These are phyloP conservation scores for Naja naja DNA, from an alignment of 2,113 vertebrate species.

Conservation along the genomic window DNA sequence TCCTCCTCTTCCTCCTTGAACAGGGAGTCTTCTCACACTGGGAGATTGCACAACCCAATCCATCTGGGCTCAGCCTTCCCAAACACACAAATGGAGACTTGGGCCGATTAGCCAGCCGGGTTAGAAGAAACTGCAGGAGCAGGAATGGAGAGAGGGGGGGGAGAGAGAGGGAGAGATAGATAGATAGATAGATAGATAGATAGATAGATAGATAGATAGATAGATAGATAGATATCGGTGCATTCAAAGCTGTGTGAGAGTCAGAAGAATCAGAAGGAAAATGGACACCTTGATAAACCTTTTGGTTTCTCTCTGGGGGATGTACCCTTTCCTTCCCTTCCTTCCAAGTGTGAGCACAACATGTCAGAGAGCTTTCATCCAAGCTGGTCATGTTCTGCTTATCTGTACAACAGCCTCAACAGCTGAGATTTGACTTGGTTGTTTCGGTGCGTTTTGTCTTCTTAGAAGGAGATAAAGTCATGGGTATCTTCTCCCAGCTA, in stretches of 20 bases:
- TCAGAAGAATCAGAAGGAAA: neutral
- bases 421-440: neutral
- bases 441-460: neutral
- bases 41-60: neutral
- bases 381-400: neutral
- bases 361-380: neutral
- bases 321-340: neutral
- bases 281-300: neutral
- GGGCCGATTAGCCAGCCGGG: neutral
- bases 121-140: neutral
- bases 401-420: neutral
- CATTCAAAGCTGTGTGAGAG: neutral
- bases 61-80: no score
- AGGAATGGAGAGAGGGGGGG: neutral
- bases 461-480: neutral
- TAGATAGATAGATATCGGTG: neutral
- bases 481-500: slow-evolving; percentile 47
- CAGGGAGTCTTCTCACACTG: neutral
- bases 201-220: neutral
- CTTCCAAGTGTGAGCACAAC: neutral
- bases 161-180: no score
- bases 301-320: neutral
- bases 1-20: neutral
- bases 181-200: neutral
- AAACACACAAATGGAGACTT: neutral